Percentiles rank a stretch among this genome's conserved stretches.
Evolutionary conservation across 2,888 invertebrate species (phyloP).

Genomic region (Emmelina monodactyla): DNA sequence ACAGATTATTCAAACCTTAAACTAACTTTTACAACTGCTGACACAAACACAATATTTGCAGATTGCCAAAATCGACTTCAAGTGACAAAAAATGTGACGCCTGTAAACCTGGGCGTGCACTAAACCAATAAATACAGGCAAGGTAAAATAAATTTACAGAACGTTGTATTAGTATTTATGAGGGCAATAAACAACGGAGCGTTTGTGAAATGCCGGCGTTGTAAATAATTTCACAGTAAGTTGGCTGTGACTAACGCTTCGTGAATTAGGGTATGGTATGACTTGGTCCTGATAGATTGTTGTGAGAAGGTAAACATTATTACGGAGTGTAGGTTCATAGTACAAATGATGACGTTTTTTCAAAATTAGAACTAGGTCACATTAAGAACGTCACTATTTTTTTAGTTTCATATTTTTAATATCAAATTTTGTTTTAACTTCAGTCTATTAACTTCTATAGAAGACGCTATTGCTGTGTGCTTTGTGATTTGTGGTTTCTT

Average conservation of each 20-base stretch:
- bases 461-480: too few relatives aligned
- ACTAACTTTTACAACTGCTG: conserved; percentile 12
- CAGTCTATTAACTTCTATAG: too few relatives aligned
- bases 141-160: conserved; percentile 56
- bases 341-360: too few relatives aligned
- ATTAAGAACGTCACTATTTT: too few relatives aligned
- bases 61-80: conserved; percentile 6
- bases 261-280: too few relatives aligned
- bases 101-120: conserved; percentile 19
- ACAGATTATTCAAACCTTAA: conserved; percentile 5
- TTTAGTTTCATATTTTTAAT: too few relatives aligned
- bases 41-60: conserved; percentile 26
- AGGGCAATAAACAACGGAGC: conserved; percentile 50
- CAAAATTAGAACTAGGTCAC: too few relatives aligned
- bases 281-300: too few relatives aligned
- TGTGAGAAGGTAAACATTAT: too few relatives aligned
- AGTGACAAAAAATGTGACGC: conserved; percentile 19
- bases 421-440: too few relatives aligned
- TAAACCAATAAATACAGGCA: conserved; percentile 56
- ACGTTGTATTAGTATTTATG: conserved; percentile 62
- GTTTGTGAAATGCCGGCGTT: conserved; percentile 57
- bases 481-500: too few relatives aligned
- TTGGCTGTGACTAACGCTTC: background rate
- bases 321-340: too few relatives aligned
- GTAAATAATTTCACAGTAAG: conserved; percentile 51